Percentiles rank a stretch among this genome's conserved stretches.
phyloP scores from a whole-genome alignment of 2,888 invertebrate genomes.

The Himalopsyche anomala region DNA sequence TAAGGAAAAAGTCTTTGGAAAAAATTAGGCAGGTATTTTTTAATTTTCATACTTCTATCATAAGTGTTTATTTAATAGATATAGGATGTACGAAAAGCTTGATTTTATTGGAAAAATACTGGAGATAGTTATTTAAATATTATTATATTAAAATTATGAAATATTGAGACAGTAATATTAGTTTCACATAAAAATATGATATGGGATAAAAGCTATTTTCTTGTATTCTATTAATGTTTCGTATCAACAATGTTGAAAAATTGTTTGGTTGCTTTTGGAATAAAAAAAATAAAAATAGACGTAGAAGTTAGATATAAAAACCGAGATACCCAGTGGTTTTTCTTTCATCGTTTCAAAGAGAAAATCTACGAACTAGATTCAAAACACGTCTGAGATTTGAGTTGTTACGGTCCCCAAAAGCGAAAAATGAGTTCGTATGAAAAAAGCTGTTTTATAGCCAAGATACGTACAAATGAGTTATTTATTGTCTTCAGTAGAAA shows the following conservation, averaged over 20 bases:
- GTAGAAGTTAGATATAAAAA: not conserved
- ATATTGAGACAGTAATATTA: no score
- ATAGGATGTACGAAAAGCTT: no score
- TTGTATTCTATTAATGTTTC: constrained; percentile 1
- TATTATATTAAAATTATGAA: no score
- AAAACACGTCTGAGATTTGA: constrained; percentile 52
- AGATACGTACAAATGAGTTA: not conserved
- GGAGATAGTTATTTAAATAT: no score
- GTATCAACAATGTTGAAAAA: not conserved
- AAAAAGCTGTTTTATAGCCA: not conserved
- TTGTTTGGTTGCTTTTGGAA: not conserved
- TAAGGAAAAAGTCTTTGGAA: no score
- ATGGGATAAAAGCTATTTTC: no score
- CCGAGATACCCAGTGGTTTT: not conserved
- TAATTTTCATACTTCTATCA: no score
- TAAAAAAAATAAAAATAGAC: not conserved
- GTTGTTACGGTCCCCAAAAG: constrained; percentile 45
- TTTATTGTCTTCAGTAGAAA: not conserved
- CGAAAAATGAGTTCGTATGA: constrained; percentile 48
- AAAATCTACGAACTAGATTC: constrained; percentile 41
- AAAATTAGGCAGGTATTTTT: no score
- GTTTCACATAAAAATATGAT: no score
- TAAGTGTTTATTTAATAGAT: no score
- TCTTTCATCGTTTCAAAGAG: constrained; percentile 2
- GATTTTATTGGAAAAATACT: no score